Evolutionary conservation across 2,113 vertebrate species (phyloP), one percentile per base, ranked within the genome.

Genomic region (Prionailurus viverrinus): DNA sequence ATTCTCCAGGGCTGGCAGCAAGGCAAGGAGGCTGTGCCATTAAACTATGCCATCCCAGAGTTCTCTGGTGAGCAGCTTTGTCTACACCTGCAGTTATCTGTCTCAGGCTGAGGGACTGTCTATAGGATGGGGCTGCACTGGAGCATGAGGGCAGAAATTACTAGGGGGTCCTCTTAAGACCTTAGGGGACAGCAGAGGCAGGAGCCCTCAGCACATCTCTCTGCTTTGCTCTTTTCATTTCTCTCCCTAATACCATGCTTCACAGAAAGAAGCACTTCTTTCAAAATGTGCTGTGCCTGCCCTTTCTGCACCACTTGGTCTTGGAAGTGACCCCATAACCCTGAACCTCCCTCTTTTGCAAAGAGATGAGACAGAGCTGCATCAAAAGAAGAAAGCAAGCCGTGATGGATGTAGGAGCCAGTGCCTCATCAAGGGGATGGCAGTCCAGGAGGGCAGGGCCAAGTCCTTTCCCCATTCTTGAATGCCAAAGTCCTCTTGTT

Each of bases 71-170:
- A 74, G 78, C 74, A 89, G 79, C 80, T 71, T 71, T 95, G 61
- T 41, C 98, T 96, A 76, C 88, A 98, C 94, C 94, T 97, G 93
- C 84, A 45, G 61, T 6, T 39, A 3, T 39, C 36, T 41, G 65
- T 19, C 91, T 84, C 78, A 53, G 58, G 19, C 68, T 27, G 11
- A 2, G 19, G n/a, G 61, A 8, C 53, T 27, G 66, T 55, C 27
- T 92, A 36, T 23, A 69, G 74, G 69, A 55, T 4, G 53, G 69
- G 63, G 48, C 61, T 13, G 16, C 21, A 10, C 7, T 48, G 78
- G 81, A 33, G 33, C 16, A 0, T 7, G 19, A 15, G 7, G 33
- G 93, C 39, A 41, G 85, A 69, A 68, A 39, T 41, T 7, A 29
- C 89, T 13, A 69, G 74, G 7, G 61, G 78, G 55, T 58, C 39